Evolutionary conservation across 2,888 invertebrate genomes (phyloP), one percentile per base, ranked within the genome.

Genomic region (Hypselothyrea guttata): DNA sequence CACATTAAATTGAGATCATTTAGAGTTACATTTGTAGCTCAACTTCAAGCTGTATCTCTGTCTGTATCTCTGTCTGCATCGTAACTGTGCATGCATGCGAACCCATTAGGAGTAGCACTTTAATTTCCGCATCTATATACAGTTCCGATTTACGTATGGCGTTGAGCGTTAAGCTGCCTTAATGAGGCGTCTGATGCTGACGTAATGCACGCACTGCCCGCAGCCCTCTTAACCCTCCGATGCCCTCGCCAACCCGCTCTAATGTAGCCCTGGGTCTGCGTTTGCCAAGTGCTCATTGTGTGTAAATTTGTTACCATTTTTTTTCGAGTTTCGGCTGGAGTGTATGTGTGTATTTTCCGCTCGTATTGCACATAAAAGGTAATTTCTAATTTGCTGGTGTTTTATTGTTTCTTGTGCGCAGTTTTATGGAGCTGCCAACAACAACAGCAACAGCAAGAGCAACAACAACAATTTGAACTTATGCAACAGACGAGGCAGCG

Each of bases 321-420:
- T 42, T 34, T 8, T 35, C 9, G 33, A n/a, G n/a, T n/a, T n/a
- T n/a, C n/a, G n/a, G n/a, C n/a, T n/a, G n/a, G 31, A 33, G 9
- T 56, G n/a, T 41, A 22, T 37, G 16, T 41, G 57, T 63, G 38
- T 47, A 13, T 71, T 52, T 45, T 51, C 31, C 49, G 41, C 46
- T 67, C 40, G 64, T 54, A 65, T 79, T 76, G 84, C 76, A 71
- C 79, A 77, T 82, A 71, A 81, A 85, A 81, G 75, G 78, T 75
- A 74, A 81, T 81, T 86, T 81, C 81, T 81, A 81, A 81, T 86
- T 81, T 84, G 75, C 66, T 86, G 78, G 69, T 77, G 78, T 86
- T 81, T 84, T 81, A 82, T 81, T 84, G 84, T 81, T 86, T 84
- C 65, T 67, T 69, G 75, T 55, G 75, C 71, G 58, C 56, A 56